Evolutionary conservation across 2,797 vertebrate genomes (phyloP), one percentile per base, ranked within the genome.

Genomic region (Microctenopoma stevenorrisi): DNA sequence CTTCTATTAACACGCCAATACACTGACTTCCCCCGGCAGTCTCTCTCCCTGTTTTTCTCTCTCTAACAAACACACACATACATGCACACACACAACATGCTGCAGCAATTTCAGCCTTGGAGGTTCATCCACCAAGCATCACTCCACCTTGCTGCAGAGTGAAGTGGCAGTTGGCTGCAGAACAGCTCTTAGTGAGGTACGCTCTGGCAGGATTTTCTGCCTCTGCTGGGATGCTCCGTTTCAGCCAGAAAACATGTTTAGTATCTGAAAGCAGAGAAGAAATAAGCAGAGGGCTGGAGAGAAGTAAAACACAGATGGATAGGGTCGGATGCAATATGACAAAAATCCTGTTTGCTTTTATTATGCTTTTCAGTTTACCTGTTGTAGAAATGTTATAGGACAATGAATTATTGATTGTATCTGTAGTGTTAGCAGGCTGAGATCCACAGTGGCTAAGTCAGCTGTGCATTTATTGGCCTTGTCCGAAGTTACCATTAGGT

Each of bases 141-240:
- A 49, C 74, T 80, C 66, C 68, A 69, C 66, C 47, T 82, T 72
- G 1, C 33, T 83, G 74, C 67, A 52, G 65, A 84, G 59, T 25
- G 25, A 44, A 82, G 62, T 37, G 38, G 57, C 74, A 72, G 63
- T 56, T 51, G 64, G 76, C 77, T 64, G 28, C 61, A 54, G 42
- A 42, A 35, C 59, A 74, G 68, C 68, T 71, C 60, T 22, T 43
- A 67, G 68, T 18, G 3, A 65, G 48, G 52, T 11, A 33, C 55
- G 26, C 12, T 55, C 50, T 59, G 50, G 58, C 63, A 65, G 40
- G 65, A 42, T 51, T 43, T n/a, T 62, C 10, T 15, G 16, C 38
- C 25, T 46, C 65, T 33, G 15, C 53, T 22, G 22, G 30, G 28
- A n/a, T 74, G 47, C 63, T 74, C 49, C n/a, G 66, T 46, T 42